Conservation (phyloP, 2,888 invertebrate genomes). For the Acleris holmiana region DNA sequence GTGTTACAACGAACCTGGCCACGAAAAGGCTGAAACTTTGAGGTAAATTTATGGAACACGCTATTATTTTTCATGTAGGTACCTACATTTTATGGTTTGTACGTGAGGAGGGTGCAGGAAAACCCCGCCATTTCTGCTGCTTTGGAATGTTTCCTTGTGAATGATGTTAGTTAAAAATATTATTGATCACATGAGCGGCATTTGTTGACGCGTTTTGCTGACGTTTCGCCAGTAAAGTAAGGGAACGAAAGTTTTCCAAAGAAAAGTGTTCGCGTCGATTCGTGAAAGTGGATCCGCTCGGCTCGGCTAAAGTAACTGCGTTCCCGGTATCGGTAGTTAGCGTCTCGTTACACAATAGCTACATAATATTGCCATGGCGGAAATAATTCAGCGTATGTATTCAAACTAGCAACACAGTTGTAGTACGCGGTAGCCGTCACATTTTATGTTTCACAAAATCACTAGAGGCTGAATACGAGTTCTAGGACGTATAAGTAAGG, state of each 20-base stretch:
- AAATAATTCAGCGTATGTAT: slow-evolving; percentile 24
- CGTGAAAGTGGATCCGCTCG: slow-evolving; percentile 52
- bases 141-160: too few relatives aligned
- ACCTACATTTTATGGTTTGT: too few relatives aligned
- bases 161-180: too few relatives aligned
- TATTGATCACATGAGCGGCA: too few relatives aligned
- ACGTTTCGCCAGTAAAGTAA: slow-evolving; percentile 14
- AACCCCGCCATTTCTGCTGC: too few relatives aligned
- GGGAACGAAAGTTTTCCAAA: slow-evolving; percentile 23
- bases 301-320: slow-evolving; percentile 47
- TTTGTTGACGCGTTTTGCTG: slow-evolving; percentile 1
- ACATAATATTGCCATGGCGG: slow-evolving; percentile 39
- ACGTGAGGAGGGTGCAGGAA: too few relatives aligned
- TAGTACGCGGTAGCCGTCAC: slow-evolving; percentile 16
- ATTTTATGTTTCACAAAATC: slow-evolving; percentile 32
- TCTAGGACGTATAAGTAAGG: slow-evolving; percentile 1
- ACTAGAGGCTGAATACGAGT: slow-evolving; percentile 5
- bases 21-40: too few relatives aligned
- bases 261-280: slow-evolving; percentile 39
- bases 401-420: slow-evolving; percentile 25
- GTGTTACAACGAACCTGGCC: too few relatives aligned
- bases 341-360: slow-evolving; percentile 51
- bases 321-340: slow-evolving; percentile 56
- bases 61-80: too few relatives aligned
- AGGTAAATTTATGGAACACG: too few relatives aligned